Conservation (phyloP, 2,797 vertebrate genomes). For the Etheostoma nigrum region DNA sequence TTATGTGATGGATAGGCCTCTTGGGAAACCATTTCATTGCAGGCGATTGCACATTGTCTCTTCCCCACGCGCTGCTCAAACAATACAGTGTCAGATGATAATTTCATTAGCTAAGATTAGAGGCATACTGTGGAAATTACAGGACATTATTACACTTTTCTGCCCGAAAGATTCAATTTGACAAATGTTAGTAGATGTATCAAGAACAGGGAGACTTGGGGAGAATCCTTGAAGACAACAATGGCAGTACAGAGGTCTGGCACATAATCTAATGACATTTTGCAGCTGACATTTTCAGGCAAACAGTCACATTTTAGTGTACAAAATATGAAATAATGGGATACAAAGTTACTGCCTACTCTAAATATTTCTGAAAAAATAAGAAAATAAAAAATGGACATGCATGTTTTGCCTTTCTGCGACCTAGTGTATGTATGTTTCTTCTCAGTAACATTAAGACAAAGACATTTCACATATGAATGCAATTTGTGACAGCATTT, state of each 20-base stretch:
- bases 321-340: not conserved
- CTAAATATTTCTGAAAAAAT: not conserved
- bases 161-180: conserved; percentile 71
- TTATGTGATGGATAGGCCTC: conserved; percentile 80
- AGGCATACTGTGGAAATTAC: conserved; percentile 76
- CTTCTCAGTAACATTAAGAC: conserved; percentile 55
- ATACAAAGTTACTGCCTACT: not conserved
- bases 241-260: not conserved
- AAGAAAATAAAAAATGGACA: no score
- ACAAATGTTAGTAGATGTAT: conserved; percentile 72
- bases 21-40: conserved; percentile 69
- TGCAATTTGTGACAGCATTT: conserved; percentile 73
- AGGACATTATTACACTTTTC: conserved; percentile 77
- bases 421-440: conserved; percentile 49
- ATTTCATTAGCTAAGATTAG: conserved; percentile 86
- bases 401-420: conserved; percentile 17
- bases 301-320: not conserved
- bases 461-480: conserved; percentile 72
- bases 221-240: conserved; percentile 59
- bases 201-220: conserved; percentile 54
- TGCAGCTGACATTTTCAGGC: not conserved
- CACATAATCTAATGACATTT: conserved; percentile 1
- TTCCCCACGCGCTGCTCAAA: conserved; percentile 68
- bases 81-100: conserved; percentile 78
- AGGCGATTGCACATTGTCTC: conserved; percentile 79